A percentile compares a stretch with the other conserved stretches of the same genome.
These are phyloP conservation scores for Narcine bancroftii DNA, from an alignment of 2,113 vertebrate species.

Conservation along the genomic window DNA sequence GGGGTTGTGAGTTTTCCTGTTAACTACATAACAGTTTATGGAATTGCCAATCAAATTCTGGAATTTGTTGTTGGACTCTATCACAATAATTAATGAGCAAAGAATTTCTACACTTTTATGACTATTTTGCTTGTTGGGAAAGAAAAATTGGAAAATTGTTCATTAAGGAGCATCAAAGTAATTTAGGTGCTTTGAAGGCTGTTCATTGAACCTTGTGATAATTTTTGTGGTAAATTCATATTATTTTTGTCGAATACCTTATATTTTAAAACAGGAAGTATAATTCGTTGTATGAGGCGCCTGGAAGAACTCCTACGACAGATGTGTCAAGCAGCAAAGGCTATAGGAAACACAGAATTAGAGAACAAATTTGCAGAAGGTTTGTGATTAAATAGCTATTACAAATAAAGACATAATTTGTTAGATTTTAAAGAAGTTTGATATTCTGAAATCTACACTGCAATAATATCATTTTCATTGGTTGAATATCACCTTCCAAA, in stretches of 20 bases:
- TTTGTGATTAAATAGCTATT: constrained; percentile 46
- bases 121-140: too few species aligned
- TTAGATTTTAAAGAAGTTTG: background rate
- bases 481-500: background rate
- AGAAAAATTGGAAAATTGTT: background rate
- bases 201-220: background rate
- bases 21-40: background rate
- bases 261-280: constrained; percentile 66
- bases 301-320: constrained; percentile 88
- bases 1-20: background rate
- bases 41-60: background rate
- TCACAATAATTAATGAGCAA: too few species aligned
- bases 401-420: background rate
- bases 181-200: background rate
- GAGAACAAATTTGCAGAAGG: constrained; percentile 97
- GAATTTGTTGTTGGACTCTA: background rate
- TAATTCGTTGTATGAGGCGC: constrained; percentile 93
- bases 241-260: background rate
- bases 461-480: background rate
- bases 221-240: background rate
- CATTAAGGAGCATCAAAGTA: too few species aligned
- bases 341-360: constrained; percentile 94
- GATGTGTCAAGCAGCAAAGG: constrained; percentile 96
- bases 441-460: background rate
- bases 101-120: too few species aligned